These are phyloP conservation scores for Gila robusta DNA, from an alignment of 2,797 vertebrate species.

Conservation along the genomic window DNA sequence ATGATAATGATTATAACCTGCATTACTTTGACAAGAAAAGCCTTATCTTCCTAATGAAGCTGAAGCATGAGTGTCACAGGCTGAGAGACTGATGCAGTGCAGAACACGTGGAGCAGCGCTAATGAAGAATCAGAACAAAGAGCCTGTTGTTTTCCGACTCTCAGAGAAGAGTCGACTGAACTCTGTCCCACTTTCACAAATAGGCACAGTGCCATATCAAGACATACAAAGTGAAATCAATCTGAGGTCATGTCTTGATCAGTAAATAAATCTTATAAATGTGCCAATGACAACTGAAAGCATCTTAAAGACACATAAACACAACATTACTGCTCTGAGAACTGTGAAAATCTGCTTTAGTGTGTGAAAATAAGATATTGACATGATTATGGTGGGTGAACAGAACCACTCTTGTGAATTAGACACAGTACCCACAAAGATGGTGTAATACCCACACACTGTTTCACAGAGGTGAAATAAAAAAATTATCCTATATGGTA, in stretches of 20 bases:
- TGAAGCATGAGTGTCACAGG: neutral
- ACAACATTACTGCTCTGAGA: neutral
- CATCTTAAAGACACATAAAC: neutral
- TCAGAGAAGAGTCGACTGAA: slow-evolving; percentile 23
- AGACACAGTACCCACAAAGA: neutral
- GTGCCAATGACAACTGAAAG: neutral
- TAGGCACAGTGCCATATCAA: neutral
- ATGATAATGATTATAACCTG: neutral
- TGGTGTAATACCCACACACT: neutral
- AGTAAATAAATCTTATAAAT: neutral
- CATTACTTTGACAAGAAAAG: neutral
- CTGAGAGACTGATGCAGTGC: slow-evolving; percentile 13
- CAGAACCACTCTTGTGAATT: neutral
- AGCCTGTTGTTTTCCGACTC: slow-evolving; percentile 33
- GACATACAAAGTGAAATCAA: neutral
- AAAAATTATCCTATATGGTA: neutral
- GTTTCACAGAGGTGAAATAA: neutral
- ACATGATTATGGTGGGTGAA: neutral
- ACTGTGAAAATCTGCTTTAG: neutral
- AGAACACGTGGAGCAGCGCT: slow-evolving; percentile 28
- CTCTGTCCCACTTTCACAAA: slow-evolving; percentile 34
- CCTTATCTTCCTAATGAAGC: neutral
- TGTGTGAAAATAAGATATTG: neutral
- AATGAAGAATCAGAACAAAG: slow-evolving; percentile 25
- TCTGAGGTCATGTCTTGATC: neutral